A percentile compares a stretch with the other conserved stretches of the same genome.
These are phyloP conservation scores for Crossocerus cetratus DNA, from an alignment of 2,888 invertebrate species.

Conservation along the genomic window DNA sequence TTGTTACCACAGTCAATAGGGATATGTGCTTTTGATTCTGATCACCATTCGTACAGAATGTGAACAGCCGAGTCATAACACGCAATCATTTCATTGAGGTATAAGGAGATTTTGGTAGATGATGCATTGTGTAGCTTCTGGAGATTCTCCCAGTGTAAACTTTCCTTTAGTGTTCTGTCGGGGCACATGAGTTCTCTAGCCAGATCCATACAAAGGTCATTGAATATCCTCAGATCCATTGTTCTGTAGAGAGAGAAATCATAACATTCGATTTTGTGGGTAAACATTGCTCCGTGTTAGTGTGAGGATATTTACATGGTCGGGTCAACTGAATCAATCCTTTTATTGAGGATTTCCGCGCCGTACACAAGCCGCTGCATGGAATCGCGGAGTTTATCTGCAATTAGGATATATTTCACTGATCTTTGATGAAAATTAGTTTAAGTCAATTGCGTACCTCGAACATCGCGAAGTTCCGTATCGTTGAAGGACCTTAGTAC, in stretches of 20 bases:
- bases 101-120: slow-evolving; percentile 27
- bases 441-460: slow-evolving; percentile 55
- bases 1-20: slow-evolving; percentile 29
- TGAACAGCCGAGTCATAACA: slow-evolving; percentile 66
- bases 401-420: slow-evolving; percentile 15
- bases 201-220: slow-evolving; percentile 67
- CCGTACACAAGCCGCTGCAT: slow-evolving; percentile 40
- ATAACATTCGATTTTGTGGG: background rate
- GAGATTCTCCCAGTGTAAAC: slow-evolving; percentile 62
- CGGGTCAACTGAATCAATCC: slow-evolving; percentile 51
- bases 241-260: slow-evolving; percentile 47
- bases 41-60: slow-evolving; percentile 54
- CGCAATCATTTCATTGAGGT: slow-evolving; percentile 57
- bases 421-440: background rate
- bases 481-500: slow-evolving; percentile 57
- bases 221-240: slow-evolving; percentile 66
- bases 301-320: slow-evolving; percentile 46
- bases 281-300: background rate
- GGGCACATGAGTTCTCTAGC: slow-evolving; percentile 68
- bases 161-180: slow-evolving; percentile 58
- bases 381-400: slow-evolving; percentile 47
- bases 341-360: slow-evolving; percentile 59
- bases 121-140: slow-evolving; percentile 46
- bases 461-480: slow-evolving; percentile 35
- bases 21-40: slow-evolving; percentile 13